These are phyloP conservation scores for Coregonus sp. DNA, from an alignment of 2,797 vertebrate genomes.

Conservation along the genomic window DNA sequence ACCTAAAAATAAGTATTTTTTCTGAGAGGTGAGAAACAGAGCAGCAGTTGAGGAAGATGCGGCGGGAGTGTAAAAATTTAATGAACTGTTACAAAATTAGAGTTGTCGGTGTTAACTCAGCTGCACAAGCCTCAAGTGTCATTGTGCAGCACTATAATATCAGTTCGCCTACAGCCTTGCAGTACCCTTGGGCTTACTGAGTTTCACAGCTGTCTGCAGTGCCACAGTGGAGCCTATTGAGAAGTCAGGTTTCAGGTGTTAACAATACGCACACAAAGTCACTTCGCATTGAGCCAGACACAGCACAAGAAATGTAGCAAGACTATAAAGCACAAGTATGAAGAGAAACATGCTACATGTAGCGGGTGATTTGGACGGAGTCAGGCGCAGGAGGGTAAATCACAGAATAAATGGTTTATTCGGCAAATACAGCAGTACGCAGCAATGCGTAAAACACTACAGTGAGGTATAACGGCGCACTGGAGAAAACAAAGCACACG, in stretches of 20 bases:
- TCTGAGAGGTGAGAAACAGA: not conserved
- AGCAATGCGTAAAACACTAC: too few relatives aligned
- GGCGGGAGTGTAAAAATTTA: not conserved
- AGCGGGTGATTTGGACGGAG: too few relatives aligned
- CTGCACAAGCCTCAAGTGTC: too few relatives aligned
- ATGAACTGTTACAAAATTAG: not conserved
- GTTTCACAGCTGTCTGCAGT: not conserved
- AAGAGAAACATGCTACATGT: too few relatives aligned
- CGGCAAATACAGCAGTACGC: too few relatives aligned
- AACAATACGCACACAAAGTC: not conserved
- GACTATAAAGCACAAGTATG: too few relatives aligned
- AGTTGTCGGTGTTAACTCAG: not conserved
- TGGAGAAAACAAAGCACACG: too few relatives aligned
- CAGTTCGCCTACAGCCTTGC: not conserved
- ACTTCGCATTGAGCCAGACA: too few relatives aligned
- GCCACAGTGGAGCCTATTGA: not conserved
- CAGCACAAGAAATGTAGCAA: too few relatives aligned
- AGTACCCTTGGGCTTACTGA: not conserved
- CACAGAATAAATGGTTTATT: too few relatives aligned
- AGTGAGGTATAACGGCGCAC: too few relatives aligned
- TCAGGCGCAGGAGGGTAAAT: too few relatives aligned
- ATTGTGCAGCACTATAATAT: not conserved
- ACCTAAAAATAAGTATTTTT: not conserved
- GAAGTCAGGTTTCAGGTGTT: not conserved
- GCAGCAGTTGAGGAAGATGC: not conserved